Conservation (phyloP, 2,113 vertebrate genomes). For the Poicephalus meyeri region DNA sequence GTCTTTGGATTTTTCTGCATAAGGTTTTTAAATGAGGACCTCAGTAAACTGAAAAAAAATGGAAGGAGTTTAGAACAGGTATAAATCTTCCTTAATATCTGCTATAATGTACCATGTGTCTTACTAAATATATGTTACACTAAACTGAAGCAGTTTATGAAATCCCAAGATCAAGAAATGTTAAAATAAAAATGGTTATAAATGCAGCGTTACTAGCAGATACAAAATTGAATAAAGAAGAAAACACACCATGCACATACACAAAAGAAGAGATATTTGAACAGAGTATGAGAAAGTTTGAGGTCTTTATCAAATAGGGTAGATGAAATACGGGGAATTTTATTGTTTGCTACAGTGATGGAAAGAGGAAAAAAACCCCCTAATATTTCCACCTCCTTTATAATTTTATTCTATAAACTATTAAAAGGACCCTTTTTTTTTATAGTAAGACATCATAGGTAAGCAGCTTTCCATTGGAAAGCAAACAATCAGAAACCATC, state of each 20-base stretch:
- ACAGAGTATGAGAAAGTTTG: background rate
- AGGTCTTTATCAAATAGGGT: background rate
- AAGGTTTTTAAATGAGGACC: background rate
- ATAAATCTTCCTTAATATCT: background rate
- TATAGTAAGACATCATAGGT: background rate
- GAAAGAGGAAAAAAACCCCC: rapidly evolving
- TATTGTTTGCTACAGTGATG: background rate
- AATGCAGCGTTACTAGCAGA: background rate
- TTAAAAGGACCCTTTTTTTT: background rate
- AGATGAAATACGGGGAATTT: background rate
- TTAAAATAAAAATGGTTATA: background rate
- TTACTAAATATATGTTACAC: background rate
- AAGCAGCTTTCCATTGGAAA: background rate
- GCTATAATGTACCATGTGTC: background rate
- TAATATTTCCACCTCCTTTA: background rate
- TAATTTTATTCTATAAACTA: background rate
- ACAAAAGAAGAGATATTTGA: background rate
- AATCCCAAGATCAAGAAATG: background rate
- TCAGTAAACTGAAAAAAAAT: background rate
- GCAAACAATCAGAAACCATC: background rate
- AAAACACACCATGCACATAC: background rate
- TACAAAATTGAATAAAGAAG: background rate
- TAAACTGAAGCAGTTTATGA: background rate
- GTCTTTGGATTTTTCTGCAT: background rate
- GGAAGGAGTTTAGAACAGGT: background rate